Percentiles rank a stretch among this genome's conserved stretches.
Evolutionary conservation across 2,113 vertebrate species (phyloP).

Genomic region (Danionella cerebrum): DNA sequence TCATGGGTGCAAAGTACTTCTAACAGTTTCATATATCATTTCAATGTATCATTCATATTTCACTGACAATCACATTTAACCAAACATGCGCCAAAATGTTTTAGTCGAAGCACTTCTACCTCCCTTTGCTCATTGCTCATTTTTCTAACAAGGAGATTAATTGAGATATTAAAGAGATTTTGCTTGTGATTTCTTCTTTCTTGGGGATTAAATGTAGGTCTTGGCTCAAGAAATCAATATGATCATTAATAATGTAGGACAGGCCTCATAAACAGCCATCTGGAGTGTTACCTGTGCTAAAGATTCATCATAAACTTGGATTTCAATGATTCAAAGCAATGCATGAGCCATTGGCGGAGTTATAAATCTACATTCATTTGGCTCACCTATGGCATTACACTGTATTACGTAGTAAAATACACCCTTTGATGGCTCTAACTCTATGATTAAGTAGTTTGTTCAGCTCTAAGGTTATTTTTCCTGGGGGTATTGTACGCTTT

Average conservation of each 20-base stretch:
- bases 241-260: neutral
- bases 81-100: neutral
- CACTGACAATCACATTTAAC: no score
- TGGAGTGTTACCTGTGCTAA: neutral
- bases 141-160: neutral
- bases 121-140: neutral
- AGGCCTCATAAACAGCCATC: neutral
- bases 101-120: neutral
- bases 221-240: neutral
- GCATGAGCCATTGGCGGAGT: neutral
- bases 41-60: no score
- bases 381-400: neutral
- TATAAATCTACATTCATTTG: neutral
- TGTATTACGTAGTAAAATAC: slow-evolving; percentile 27
- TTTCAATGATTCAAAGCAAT: neutral
- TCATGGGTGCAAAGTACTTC: no score
- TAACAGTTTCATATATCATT: no score
- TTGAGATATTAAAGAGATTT: neutral
- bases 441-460: slow-evolving; percentile 16
- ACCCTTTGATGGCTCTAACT: slow-evolving; percentile 4
- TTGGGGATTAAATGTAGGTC: neutral
- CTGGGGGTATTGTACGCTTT: neutral
- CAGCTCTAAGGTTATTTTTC: neutral
- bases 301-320: neutral
- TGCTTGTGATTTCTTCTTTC: neutral